Evolutionary conservation across 2,797 vertebrate genomes (phyloP), one percentile per base, ranked within the genome.

Genomic region (Diplodus sargus): DNA sequence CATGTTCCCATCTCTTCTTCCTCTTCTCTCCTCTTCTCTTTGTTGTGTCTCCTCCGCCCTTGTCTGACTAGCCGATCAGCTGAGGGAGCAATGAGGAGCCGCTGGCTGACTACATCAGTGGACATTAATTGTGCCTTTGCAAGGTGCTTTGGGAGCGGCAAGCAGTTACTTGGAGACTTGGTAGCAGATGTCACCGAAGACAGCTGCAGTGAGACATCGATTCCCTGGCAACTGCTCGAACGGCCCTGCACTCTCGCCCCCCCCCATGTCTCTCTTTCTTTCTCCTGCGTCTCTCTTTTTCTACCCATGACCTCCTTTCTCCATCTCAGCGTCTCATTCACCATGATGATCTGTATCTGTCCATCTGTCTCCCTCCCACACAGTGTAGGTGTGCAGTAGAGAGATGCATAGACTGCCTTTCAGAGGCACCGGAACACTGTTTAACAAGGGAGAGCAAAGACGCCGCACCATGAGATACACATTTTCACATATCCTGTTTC

Each of bases 81-180:
- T 74, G 49, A 77, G 71, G 53, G 78, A 59, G 59, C 42, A 42
- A 74, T 1, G 42, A 74, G 82, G 65, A 67, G 56, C 66, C 69
- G 65, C 74, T 69, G 75, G 72, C 77, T 83, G 81, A 86, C 85
- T 85, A 88, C 86, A 88, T 91, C 82, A 62, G 66, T 88, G 83
- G 88, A 90, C 89, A 84, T 92, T 94, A 93, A 94, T 94, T 92
- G 87, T 90, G 82, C 81, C 85, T 95, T 92, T 89, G 77, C 83
- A 79, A 89, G 88, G 85, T 88, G 85, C 83, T 90, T 88, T 70
- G 87, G 85, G 89, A 82, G 70, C 71, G 10, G 64, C 81, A 71
- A 85, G 81, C 79, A 78, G 93, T 94, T 89, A 90, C 91, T 89
- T 90, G 81, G 89, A 93, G 91, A 93, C 90, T 88, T 81, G 76